These are phyloP conservation scores for Clupea harengus DNA, from an alignment of 2,113 vertebrate species.

Conservation along the genomic window DNA sequence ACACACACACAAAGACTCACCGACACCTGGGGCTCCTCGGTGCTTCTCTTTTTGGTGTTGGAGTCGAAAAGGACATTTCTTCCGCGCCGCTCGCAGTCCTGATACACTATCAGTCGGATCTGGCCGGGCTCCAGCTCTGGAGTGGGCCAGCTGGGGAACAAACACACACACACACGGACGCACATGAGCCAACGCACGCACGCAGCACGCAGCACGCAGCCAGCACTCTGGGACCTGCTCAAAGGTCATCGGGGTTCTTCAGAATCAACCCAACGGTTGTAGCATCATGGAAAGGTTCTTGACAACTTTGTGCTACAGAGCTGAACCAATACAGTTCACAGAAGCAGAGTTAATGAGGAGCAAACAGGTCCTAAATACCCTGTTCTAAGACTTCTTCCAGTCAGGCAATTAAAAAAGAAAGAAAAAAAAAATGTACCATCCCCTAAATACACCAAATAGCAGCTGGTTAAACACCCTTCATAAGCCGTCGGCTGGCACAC, in stretches of 20 bases:
- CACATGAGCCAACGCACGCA: slow-evolving; percentile 47
- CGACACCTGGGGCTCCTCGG: slow-evolving; percentile 82
- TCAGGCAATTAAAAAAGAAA: background rate
- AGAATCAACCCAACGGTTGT: background rate
- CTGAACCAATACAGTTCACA: background rate
- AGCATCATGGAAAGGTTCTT: background rate
- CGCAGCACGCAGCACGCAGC: background rate
- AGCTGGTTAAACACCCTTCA: background rate
- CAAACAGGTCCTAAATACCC: background rate
- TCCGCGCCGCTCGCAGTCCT: slow-evolving; percentile 95
- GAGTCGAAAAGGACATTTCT: slow-evolving; percentile 98
- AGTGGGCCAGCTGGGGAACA: slow-evolving; percentile 83
- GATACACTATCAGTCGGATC: slow-evolving; percentile 95
- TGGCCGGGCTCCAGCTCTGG: slow-evolving; percentile 94
- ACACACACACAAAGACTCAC: slow-evolving; percentile 70
- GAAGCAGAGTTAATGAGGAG: background rate
- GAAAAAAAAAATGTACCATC: background rate
- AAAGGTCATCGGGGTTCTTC: background rate
- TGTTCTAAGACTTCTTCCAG: background rate
- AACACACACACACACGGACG: slow-evolving; percentile 13
- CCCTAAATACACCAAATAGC: slow-evolving; percentile 12
- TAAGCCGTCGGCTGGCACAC: background rate
- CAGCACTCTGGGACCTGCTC: background rate
- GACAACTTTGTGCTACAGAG: background rate
- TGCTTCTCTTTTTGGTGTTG: slow-evolving; percentile 83